These are phyloP conservation scores for Pollachius pollachius DNA, from an alignment of 2,113 vertebrate species.

Conservation along the genomic window DNA sequence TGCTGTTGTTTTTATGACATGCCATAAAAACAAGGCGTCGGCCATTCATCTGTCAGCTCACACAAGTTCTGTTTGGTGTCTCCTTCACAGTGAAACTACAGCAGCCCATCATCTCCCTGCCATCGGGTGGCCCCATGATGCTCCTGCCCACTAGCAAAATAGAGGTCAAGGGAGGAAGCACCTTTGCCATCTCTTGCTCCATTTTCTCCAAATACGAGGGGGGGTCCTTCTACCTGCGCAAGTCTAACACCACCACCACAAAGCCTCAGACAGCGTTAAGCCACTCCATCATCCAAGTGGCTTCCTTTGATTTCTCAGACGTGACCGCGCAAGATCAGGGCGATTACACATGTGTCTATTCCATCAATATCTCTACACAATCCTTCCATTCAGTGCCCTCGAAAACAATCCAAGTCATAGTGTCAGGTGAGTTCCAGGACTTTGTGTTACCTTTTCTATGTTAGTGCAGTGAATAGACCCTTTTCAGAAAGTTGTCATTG, in stretches of 20 bases:
- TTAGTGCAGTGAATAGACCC: too few relatives aligned
- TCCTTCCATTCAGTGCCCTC: constrained; percentile 48
- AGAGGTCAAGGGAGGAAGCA: constrained; percentile 39
- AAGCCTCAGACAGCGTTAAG: constrained; percentile 15
- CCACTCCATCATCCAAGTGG: constrained; percentile 44
- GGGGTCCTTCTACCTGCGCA: constrained; percentile 53
- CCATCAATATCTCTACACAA: constrained; percentile 47
- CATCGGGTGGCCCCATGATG: constrained; percentile 51
- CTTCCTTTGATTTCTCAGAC: constrained; percentile 51
- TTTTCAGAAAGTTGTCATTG: too few relatives aligned
- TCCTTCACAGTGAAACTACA: constrained; percentile 51
- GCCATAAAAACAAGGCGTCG: neutral
- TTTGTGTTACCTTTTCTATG: neutral
- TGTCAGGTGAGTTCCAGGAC: constrained; percentile 38
- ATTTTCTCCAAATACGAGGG: constrained; percentile 37
- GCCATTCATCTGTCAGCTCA: too few relatives aligned
- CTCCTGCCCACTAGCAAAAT: constrained; percentile 51
- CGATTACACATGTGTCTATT: constrained; percentile 46
- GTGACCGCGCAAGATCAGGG: constrained; percentile 43
- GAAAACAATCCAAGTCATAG: constrained; percentile 43
- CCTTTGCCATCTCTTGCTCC: constrained; percentile 56
- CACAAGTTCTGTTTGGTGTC: constrained; percentile 1
- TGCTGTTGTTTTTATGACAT: neutral
- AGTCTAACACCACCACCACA: constrained; percentile 7
- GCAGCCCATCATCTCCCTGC: constrained; percentile 51